phyloP scores from a whole-genome alignment of 2,888 invertebrate species.

The Heliconius sara region DNA sequence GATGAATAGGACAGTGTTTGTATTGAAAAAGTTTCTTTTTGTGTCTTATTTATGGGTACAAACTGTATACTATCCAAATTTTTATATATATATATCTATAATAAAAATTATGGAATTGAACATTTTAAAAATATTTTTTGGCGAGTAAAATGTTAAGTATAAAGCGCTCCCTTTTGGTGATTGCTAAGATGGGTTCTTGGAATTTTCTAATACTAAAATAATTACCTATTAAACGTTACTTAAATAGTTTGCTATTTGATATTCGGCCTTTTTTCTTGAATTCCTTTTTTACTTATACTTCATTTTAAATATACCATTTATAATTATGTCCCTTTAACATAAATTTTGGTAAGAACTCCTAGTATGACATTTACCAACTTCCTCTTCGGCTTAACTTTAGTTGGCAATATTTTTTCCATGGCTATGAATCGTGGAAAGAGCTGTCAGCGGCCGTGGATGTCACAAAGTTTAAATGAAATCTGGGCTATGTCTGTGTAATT shows the following conservation, averaged over 20 bases:
- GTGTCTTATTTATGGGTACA: constrained; percentile 18
- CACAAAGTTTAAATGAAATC: constrained; percentile 81
- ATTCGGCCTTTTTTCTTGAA: no score
- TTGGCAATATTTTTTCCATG: constrained; percentile 61
- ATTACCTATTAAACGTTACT: no score
- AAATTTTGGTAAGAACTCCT: not conserved
- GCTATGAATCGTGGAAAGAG: constrained; percentile 67
- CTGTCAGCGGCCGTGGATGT: constrained; percentile 57
- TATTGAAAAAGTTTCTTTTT: constrained; percentile 35
- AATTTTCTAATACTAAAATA: no score
- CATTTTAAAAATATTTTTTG: not conserved
- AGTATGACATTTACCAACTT: not conserved
- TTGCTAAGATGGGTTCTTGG: not conserved
- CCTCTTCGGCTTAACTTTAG: constrained; percentile 11
- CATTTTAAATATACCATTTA: not conserved
- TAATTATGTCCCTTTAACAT: not conserved
- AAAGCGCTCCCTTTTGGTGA: not conserved
- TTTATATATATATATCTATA: not conserved
- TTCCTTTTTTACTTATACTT: no score
- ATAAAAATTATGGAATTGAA: not conserved
- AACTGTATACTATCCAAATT: not conserved
- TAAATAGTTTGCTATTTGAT: no score
- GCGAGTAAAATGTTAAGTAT: not conserved
- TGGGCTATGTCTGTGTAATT: constrained; percentile 78
- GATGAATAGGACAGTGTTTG: constrained; percentile 40